These are phyloP conservation scores for Mustela nigripes DNA, from an alignment of 2,113 vertebrate genomes.

Conservation along the genomic window DNA sequence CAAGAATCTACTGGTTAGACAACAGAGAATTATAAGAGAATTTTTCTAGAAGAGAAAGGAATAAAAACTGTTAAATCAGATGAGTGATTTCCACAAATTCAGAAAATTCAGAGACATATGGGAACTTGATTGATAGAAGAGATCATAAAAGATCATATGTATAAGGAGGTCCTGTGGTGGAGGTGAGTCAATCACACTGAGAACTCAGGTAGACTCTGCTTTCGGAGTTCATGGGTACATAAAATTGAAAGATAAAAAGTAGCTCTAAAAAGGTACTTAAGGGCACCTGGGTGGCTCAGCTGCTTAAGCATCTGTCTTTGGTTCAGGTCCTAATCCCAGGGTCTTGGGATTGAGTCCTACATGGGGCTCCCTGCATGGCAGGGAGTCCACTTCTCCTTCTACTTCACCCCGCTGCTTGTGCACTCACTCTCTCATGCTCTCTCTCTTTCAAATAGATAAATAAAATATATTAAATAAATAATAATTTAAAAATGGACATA, in stretches of 20 bases:
- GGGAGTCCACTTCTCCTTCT: no score
- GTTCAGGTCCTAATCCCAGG: no score
- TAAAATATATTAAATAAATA: no score
- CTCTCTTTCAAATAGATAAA: no score
- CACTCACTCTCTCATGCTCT: no score
- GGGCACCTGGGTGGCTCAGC: no score
- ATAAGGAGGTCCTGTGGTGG: no score
- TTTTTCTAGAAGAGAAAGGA: background rate
- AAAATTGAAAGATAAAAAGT: background rate
- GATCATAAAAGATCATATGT: background rate
- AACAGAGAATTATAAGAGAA: background rate
- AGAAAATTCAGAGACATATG: background rate
- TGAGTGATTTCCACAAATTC: background rate
- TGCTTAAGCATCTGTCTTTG: no score
- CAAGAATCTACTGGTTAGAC: background rate
- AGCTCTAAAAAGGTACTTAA: background rate
- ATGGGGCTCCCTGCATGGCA: no score
- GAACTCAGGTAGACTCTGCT: background rate
- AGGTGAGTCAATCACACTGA: fast-evolving
- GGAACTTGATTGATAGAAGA: background rate
- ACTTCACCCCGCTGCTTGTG: no score
- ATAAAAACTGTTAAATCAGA: background rate
- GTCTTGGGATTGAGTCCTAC: no score
- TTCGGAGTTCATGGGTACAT: background rate
- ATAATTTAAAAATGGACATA: background rate